Evolutionary conservation across 2,888 invertebrate species (phyloP).

Genomic region (Cerastoderma edule): DNA sequence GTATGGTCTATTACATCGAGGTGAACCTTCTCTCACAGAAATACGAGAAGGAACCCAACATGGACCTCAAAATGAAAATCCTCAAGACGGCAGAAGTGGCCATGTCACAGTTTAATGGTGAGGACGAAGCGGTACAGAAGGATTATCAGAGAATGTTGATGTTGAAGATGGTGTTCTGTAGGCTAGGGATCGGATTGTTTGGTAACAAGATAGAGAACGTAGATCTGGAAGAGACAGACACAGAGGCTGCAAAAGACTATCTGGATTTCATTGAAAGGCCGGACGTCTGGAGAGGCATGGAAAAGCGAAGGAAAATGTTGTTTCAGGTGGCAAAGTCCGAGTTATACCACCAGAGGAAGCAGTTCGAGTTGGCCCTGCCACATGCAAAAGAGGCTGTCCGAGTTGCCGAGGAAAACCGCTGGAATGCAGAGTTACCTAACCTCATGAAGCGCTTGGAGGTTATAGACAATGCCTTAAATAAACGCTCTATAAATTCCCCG

Average conservation of each 20-base stretch:
- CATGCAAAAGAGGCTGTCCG: constrained; percentile 38
- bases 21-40: constrained; percentile 54
- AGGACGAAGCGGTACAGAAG: constrained; percentile 47
- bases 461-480: constrained; percentile 23
- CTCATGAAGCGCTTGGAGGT: constrained; percentile 19
- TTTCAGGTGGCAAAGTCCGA: constrained; percentile 41
- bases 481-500: too few relatives aligned
- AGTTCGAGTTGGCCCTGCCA: constrained; percentile 24
- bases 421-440: constrained; percentile 38
- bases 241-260: constrained; percentile 34
- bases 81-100: constrained; percentile 44
- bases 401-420: constrained; percentile 29
- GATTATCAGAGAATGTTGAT: constrained; percentile 61
- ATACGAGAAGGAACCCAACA: constrained; percentile 40
- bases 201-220: constrained; percentile 38
- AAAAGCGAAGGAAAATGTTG: constrained; percentile 48
- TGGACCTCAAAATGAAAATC: constrained; percentile 39
- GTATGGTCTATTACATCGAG: constrained; percentile 61
- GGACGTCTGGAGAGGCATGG: constrained; percentile 47
- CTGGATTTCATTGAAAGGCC: constrained; percentile 41
- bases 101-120: constrained; percentile 55
- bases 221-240: constrained; percentile 34
- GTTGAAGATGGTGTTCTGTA: constrained; percentile 57
- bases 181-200: constrained; percentile 55
- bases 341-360: constrained; percentile 28